Base-by-base conservation (phyloP, 2,797 vertebrate genomes). In the Ceryle rudis region DNA sequence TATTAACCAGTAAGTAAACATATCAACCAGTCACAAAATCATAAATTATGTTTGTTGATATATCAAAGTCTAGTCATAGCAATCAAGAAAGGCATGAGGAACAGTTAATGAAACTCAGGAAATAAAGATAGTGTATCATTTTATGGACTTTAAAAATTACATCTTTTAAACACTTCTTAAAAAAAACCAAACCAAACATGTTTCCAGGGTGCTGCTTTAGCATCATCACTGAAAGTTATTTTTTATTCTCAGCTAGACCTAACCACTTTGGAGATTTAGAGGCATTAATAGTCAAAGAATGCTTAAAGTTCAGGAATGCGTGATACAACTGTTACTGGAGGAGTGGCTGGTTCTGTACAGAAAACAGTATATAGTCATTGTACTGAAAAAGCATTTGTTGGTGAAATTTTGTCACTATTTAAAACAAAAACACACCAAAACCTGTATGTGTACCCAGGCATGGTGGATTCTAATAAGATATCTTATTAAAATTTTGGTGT, bases 11-110 rank as follows among this genome's bases (percentile, higher is more conserved):
- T 49, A 86, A 84, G 73, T 86, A 90, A 94, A 84, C 39, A 52
- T 84, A 81, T 87, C 78, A 91, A 69, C 26, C 49, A 89, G 49
- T n/a, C 70, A 86, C 5, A 16, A 77, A 74, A 26, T 79, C 42
- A 69, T 93, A 83, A 91, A 86, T 86, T 52, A 19, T 49, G 20
- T 47, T 89, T 95, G 58, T 90, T 90, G 47, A n/a, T 85, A 71
- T 71, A 86, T 69, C 87, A 71, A 91, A 89, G 62, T 87, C 69
- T 73, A 69, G 82, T 58, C 44, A 26, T 22, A 84, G 26, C 33
- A 88, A 29, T 83, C 44, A 91, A 54, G 61, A 81, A 77, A 86
- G 47, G 19, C 57, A 80, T n/a, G 46, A 90, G 49, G 49, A 93
- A 41, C 35, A 66, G 66, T 86, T 88, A 70, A 39, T 49, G 51